Conservation (phyloP, 2,797 vertebrate genomes). For the Semotilus atromaculatus region DNA sequence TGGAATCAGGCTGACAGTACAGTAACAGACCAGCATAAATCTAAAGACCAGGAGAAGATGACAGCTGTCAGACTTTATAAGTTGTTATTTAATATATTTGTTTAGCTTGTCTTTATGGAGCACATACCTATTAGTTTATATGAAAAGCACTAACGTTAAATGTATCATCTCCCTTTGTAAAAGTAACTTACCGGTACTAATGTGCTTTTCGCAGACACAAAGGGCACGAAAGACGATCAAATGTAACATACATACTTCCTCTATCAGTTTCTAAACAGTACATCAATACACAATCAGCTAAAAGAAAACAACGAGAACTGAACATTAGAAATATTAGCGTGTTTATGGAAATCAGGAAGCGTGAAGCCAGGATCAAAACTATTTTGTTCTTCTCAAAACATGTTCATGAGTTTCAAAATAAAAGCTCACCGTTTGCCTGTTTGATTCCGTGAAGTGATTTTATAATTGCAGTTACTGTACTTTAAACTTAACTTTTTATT, state of each 20-base stretch:
- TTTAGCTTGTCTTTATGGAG: background rate
- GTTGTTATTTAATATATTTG: background rate
- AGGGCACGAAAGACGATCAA: background rate
- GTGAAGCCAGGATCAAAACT: background rate
- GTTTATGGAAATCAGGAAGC: background rate
- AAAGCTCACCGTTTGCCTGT: background rate
- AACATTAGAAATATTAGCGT: background rate
- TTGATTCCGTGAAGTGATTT: background rate
- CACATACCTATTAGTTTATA: background rate
- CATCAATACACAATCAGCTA: background rate
- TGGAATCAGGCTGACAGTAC: background rate
- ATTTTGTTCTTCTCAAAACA: background rate
- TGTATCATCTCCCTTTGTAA: background rate
- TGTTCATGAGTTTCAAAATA: background rate
- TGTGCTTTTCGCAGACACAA: background rate
- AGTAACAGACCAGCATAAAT: background rate
- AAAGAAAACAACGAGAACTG: background rate
- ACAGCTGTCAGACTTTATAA: background rate
- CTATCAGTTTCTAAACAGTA: background rate
- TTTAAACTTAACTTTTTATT: too few relatives aligned
- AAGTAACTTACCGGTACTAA: too few relatives aligned
- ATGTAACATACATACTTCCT: slow-evolving; percentile 11
- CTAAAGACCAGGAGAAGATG: background rate
- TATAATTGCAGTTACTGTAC: too few relatives aligned
- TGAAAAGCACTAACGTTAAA: background rate